Evolutionary conservation across 2,113 vertebrate species (phyloP).

Genomic region (Balaeniceps rex): DNA sequence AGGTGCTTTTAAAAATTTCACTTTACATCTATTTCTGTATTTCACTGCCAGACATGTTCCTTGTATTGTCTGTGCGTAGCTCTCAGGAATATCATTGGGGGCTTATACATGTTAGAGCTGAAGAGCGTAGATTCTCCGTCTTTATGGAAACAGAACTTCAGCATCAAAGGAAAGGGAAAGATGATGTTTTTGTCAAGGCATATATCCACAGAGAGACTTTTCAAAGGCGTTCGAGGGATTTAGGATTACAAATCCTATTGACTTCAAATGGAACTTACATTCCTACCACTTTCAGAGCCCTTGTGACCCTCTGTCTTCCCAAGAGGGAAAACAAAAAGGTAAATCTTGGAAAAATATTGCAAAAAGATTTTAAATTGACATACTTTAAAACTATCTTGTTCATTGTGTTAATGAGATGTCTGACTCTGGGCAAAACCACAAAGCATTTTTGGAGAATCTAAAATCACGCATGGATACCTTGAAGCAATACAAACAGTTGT

Average conservation of each 20-base stretch:
- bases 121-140: not conserved
- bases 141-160: not conserved
- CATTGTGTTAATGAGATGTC: not conserved
- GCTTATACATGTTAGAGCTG: not conserved
- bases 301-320: not conserved
- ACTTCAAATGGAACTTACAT: not conserved
- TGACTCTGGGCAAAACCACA: conserved; percentile 5
- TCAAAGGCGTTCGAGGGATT: not conserved
- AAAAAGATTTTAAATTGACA: not conserved
- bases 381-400: not conserved
- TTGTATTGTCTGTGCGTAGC: not conserved
- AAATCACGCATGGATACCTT: not conserved
- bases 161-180: not conserved
- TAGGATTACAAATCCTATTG: conserved; percentile 31
- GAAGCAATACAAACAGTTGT: not conserved
- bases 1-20: not conserved
- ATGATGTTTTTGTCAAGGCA: not conserved
- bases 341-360: not conserved
- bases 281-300: not conserved
- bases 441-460: not conserved
- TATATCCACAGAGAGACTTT: not conserved
- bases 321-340: not conserved
- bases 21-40: not conserved
- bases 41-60: not conserved
- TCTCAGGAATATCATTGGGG: not conserved